Base-by-base conservation (phyloP, 2,888 invertebrate species). In the Tanytarsus gracilentus region DNA sequence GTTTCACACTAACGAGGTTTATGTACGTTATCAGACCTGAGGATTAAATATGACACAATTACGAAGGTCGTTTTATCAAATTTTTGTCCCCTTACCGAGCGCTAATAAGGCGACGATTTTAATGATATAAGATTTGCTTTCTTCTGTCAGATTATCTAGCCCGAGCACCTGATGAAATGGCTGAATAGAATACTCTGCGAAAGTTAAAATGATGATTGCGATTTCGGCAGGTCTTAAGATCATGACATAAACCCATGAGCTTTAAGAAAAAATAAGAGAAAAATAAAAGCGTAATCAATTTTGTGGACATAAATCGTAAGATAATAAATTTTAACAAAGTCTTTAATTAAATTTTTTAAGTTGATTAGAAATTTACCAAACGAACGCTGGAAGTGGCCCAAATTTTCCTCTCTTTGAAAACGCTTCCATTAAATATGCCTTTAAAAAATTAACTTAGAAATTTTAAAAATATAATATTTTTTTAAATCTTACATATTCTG, bases 21-120 rank as follows among this genome's bases (percentile, higher is more conserved):
- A 90, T 86, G 69, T 83, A 85, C 0, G 87, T 85, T 69, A 90
- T 86, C 29, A 85, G 67, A 70, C 82, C 87, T 86, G 77, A n/a
- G n/a, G n/a, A n/a, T n/a, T 62, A 75, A 72, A 27, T 27, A 61
- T n/a, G 33, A 11, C 9, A 6, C 8, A 25, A 25, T 3, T 52
- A 8, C 53, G 16, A 44, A 21, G 9, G 51, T 9, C 18, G 21
- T 16, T 18, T 59, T 49, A 6, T 30, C 9, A 18, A 49, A 23
- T 44, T 30, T 44, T 14, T 16, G 3, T n/a, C n/a, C n/a, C n/a
- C 77, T 76, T 73, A 83, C 84, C 83, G 63, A 86, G 72, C 3
- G 83, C 83, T 53, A 81, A 67, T 26, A 85, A 66, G 0, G 83
- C 82, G 39, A 83, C 74, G 5, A 84, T 68, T 70, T 84, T 85